Evolutionary conservation across 2,888 invertebrate genomes (phyloP), one percentile per base, ranked within the genome.

Genomic region (Phrixothrix hirtus): DNA sequence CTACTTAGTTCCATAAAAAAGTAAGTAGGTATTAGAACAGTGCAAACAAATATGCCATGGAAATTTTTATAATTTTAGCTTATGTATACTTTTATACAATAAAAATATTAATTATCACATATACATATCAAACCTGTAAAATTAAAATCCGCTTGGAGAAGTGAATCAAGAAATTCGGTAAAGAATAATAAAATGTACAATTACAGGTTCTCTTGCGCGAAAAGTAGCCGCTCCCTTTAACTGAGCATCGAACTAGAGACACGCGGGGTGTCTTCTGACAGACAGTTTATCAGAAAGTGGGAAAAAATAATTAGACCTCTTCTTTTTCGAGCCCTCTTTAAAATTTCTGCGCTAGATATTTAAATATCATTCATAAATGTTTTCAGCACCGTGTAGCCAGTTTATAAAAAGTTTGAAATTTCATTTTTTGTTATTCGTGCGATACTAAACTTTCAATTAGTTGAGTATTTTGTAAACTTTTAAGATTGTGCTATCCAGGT

Each of bases 291-390:
- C 69, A 67, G 65, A 57, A 66, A 66, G 63, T 68, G 71, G 59
- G 70, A 71, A 71, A 71, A 70, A 70, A 71, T 70, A 71, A 70
- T 70, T 70, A 67, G 70, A 67, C 67, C 68, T 67, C 64, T 69
- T 66, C 63, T 67, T 63, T 66, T 55, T 48, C 34, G 41, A 48
- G 54, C 45, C 43, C 47, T 45, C 45, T 55, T 50, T 45, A 45
- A 55, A 49, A 49, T 41, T 39, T 50, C 21, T 13, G 21, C 44
- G 38, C 39, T 39, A 30, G 47, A 53, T 53, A 53, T 53, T 53
- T 53, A 53, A 53, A 53, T 53, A 38, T 46, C 34, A 41, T 43
- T 49, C 34, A 15, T 43, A 42, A 42, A 42, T 36, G 26, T 38
- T 45, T 43, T 29, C 34, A 35, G 16, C 25, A 29, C 31, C 29